These are phyloP conservation scores for Anniella stebbinsi DNA, from an alignment of 2,797 vertebrate species.

Conservation along the genomic window DNA sequence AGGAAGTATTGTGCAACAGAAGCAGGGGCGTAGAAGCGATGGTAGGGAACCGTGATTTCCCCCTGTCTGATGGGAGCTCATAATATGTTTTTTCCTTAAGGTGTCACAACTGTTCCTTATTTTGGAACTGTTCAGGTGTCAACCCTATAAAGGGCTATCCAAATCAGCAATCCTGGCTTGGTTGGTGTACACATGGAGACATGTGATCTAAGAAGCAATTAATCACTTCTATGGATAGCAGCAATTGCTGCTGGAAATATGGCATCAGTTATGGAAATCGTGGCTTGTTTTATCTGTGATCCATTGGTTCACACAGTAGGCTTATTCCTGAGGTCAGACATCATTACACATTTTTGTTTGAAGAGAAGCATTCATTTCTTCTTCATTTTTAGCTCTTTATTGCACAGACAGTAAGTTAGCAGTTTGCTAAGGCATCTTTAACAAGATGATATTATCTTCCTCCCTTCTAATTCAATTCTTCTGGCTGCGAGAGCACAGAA, in stretches of 20 bases:
- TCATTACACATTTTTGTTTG: slow-evolving; percentile 40
- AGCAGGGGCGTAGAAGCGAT: no score
- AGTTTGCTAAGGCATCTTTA: slow-evolving; percentile 65
- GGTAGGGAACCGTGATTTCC: no score
- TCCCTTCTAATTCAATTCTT: slow-evolving; percentile 66
- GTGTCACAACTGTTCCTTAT: not conserved
- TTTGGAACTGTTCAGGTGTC: not conserved
- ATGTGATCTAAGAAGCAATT: not conserved
- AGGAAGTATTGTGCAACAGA: no score
- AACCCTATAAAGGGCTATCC: not conserved
- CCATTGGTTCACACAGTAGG: not conserved
- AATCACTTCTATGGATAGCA: not conserved
- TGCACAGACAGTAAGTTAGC: slow-evolving; percentile 30
- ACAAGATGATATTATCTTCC: slow-evolving; percentile 23
- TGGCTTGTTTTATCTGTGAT: not conserved
- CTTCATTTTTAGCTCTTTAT: slow-evolving; percentile 2
- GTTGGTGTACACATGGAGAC: not conserved
- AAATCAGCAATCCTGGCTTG: not conserved
- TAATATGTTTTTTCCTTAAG: not conserved
- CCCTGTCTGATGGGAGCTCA: no score
- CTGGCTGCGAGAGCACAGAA: slow-evolving; percentile 56
- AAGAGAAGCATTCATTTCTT: slow-evolving; percentile 43
- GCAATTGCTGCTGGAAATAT: not conserved
- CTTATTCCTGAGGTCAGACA: not conserved
- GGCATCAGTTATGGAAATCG: not conserved